Conservation (phyloP, 2,797 vertebrate genomes). For the Melanogrammus aeglefinus region DNA sequence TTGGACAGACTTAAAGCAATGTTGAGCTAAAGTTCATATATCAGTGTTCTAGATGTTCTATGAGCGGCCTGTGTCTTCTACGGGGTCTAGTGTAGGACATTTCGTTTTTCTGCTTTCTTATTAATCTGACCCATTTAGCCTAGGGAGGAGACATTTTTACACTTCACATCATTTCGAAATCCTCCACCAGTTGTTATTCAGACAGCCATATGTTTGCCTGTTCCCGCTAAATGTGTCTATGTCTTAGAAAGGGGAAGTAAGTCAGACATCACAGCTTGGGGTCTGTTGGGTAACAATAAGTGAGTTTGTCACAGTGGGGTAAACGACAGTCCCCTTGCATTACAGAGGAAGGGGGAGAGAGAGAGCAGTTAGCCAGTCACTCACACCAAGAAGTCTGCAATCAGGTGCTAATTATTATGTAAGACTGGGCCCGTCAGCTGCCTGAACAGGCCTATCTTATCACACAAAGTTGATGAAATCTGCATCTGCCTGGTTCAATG, state of each 20-base stretch:
- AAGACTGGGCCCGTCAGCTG: not conserved
- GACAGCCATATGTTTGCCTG: not conserved
- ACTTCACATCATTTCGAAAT: not conserved
- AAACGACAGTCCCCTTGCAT: slow-evolving; percentile 59
- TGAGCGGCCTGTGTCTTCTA: not conserved
- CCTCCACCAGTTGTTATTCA: not conserved
- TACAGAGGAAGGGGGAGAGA: slow-evolving; percentile 25
- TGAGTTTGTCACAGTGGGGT: slow-evolving; percentile 35
- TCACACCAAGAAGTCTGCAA: not conserved
- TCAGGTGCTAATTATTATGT: not conserved
- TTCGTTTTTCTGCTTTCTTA: not conserved
- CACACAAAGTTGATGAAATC: not conserved
- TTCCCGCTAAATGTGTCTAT: not conserved
- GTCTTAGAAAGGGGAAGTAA: slow-evolving; percentile 39
- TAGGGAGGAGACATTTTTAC: not conserved
- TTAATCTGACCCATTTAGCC: not conserved
- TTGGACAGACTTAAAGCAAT: slow-evolving; percentile 25
- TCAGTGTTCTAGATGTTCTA: not conserved
- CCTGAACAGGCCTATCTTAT: not conserved
- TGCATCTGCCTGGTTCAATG: not conserved
- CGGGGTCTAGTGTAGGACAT: not conserved
- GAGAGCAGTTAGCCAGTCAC: slow-evolving; percentile 30
- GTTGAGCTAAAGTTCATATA: not conserved
- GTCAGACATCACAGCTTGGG: slow-evolving; percentile 31
- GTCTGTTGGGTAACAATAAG: slow-evolving; percentile 22